A percentile compares a stretch with the other conserved stretches of the same genome.
Conservation (phyloP, 2,797 vertebrate species). For the Poeciliopsis gracilis region DNA sequence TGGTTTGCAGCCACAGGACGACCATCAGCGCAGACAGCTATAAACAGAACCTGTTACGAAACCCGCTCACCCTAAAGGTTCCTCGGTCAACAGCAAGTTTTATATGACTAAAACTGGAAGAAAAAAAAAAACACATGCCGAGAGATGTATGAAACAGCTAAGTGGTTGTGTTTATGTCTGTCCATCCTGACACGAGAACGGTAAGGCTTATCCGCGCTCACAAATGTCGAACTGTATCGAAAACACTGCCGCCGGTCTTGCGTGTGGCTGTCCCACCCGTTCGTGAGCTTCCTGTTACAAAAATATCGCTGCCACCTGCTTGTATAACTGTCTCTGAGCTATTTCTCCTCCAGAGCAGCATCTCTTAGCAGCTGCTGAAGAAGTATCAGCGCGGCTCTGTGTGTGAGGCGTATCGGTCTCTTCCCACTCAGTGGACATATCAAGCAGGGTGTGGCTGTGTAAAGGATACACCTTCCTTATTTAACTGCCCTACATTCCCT, state of each 20-base stretch:
- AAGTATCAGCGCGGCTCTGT: conserved; percentile 14
- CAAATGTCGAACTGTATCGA: conserved; percentile 34
- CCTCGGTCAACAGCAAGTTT: conserved; percentile 15
- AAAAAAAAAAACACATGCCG: not conserved
- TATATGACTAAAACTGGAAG: not conserved
- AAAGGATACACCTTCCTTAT: conserved; percentile 73
- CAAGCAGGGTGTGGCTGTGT: conserved; percentile 50
- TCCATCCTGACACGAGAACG: conserved; percentile 2
- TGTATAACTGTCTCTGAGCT: conserved; percentile 11
- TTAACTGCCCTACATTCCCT: conserved; percentile 75
- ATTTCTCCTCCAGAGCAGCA: conserved; percentile 27
- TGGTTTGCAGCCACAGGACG: conserved; percentile 16
- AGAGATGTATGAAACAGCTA: not conserved
- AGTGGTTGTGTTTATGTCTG: conserved; percentile 13
- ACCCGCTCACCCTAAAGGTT: conserved; percentile 6
- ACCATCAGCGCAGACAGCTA: conserved; percentile 14
- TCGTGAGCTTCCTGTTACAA: conserved; percentile 31
- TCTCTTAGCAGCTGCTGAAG: conserved; percentile 57
- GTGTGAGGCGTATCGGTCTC: conserved; percentile 20
- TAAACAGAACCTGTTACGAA: conserved; percentile 18
- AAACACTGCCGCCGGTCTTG: conserved; percentile 13
- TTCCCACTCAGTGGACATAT: conserved; percentile 36
- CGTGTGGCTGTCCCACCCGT: conserved; percentile 5
- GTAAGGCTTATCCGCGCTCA: conserved; percentile 7
- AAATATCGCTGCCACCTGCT: conserved; percentile 40